Conservation (phyloP, 2,797 vertebrate genomes). For the Microctenopoma lineatum region DNA sequence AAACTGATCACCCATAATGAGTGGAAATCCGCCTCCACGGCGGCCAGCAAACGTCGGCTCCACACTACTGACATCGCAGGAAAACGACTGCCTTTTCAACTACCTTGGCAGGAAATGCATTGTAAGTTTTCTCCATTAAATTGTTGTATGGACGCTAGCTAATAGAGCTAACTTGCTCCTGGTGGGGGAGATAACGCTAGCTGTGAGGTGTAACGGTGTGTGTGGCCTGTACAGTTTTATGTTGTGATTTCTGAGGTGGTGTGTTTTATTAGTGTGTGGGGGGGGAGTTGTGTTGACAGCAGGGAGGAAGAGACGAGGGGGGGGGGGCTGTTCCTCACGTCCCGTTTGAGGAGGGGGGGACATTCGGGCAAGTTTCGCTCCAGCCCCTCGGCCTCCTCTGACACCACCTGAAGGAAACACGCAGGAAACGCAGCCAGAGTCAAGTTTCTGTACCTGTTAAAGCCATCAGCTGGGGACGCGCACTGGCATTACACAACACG, state of each 20-base stretch:
- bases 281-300: conserved; percentile 62
- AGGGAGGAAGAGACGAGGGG: not conserved
- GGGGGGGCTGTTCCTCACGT: conserved; percentile 14
- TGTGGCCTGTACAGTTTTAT: conserved; percentile 38
- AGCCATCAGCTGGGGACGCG: conserved; percentile 53
- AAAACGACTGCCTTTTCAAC: conserved; percentile 91
- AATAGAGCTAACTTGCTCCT: conserved; percentile 56
- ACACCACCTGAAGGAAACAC: conserved; percentile 57
- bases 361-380: conserved; percentile 43
- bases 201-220: conserved; percentile 13
- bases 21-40: conserved; percentile 85
- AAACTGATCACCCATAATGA: conserved; percentile 75
- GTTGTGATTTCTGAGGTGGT: conserved; percentile 13
- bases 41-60: conserved; percentile 87
- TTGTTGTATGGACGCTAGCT: conserved; percentile 48
- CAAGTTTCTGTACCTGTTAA: conserved; percentile 55
- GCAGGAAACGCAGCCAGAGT: conserved; percentile 26
- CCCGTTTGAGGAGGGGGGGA: conserved; percentile 38
- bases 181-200: conserved; percentile 3
- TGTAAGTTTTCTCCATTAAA: conserved; percentile 85
- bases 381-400: conserved; percentile 33
- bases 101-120: conserved; percentile 94
- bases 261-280: not conserved
- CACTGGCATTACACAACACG: conserved; percentile 67
- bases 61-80: conserved; percentile 87